Conservation (phyloP, 2,797 vertebrate species). For the Poecile montanus region DNA sequence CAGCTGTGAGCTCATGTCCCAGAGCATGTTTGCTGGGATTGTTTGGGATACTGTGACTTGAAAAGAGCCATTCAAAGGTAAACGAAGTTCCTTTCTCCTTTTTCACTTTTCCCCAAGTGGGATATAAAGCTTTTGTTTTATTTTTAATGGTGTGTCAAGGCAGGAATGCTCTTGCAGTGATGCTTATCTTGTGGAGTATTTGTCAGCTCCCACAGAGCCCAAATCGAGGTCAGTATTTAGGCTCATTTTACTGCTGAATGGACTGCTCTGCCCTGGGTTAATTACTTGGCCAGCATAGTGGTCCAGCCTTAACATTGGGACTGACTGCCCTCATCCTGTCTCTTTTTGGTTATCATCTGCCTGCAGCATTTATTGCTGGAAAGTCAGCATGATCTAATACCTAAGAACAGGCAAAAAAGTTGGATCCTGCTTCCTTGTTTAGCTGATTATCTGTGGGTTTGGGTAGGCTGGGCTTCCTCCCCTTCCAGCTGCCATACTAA, state of each 20-base stretch:
- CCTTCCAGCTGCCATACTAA: background rate
- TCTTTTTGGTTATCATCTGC: background rate
- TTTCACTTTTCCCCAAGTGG: background rate
- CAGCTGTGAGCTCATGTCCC: background rate
- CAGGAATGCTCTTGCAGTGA: background rate
- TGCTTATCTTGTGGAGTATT: background rate
- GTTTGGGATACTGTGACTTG: background rate
- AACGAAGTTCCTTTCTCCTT: background rate
- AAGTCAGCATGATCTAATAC: background rate
- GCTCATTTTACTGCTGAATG: slow-evolving; percentile 2
- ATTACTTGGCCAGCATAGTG: background rate
- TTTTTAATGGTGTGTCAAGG: slow-evolving; percentile 3
- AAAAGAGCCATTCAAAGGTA: slow-evolving; percentile 30
- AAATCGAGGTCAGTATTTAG: background rate
- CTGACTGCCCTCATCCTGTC: background rate
- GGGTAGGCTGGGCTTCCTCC: background rate
- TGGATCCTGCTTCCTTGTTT: background rate
- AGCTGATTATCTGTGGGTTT: background rate
- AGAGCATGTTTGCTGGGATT: background rate
- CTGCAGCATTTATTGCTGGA: background rate
- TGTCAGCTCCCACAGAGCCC: background rate
- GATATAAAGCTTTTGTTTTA: background rate
- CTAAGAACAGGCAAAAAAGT: background rate
- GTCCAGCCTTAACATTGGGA: background rate
- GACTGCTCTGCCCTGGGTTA: background rate